Evolutionary conservation across 1,140 invertebrate genomes (phyloP).

Genomic region (fruit fly (Drosophila melanogaster)): DNA sequence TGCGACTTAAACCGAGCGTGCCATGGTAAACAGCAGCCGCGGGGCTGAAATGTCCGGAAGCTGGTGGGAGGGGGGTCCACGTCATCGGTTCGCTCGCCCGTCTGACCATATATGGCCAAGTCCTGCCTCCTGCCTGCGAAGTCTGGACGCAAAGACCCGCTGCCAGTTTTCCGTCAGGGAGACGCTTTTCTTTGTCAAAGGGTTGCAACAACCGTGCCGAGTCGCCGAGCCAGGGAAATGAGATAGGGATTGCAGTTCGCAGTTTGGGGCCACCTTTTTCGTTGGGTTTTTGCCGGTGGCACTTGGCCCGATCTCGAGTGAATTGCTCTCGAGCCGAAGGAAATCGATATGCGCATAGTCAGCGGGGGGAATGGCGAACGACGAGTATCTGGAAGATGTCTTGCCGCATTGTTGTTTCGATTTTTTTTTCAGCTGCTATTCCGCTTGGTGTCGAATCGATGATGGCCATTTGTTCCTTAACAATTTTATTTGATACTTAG

Average conservation of each 20-base stretch:
- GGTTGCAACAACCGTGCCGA: constrained; percentile 20
- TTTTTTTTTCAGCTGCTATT: neutral
- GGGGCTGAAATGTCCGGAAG: constrained; percentile 19
- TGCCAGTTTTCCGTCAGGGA: constrained; percentile 63
- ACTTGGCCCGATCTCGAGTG: constrained; percentile 78
- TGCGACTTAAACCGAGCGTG: constrained; percentile 67
- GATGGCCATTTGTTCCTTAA: neutral
- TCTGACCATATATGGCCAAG: constrained; percentile 67
- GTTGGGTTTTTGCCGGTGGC: constrained; percentile 46
- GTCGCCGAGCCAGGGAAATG: constrained; percentile 34
- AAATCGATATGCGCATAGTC: constrained; percentile 49
- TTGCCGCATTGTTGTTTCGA: constrained; percentile 24
- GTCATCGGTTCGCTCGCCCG: constrained; percentile 38
- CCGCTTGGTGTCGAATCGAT: neutral
- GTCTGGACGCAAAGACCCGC: constrained; percentile 57
- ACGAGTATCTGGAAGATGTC: constrained; percentile 39
- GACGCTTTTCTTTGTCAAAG: constrained; percentile 72
- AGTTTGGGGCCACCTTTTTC: constrained; percentile 22
- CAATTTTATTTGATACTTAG: neutral
- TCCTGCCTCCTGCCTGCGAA: constrained; percentile 67
- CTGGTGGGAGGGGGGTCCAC: constrained; percentile 8
- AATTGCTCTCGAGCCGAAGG: constrained; percentile 58
- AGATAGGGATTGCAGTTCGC: constrained; percentile 8
- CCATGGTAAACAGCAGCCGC: constrained; percentile 67
- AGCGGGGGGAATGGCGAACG: constrained; percentile 34